phyloP scores from a whole-genome alignment of 2,113 vertebrate species.

The Atractosteus spatula region DNA sequence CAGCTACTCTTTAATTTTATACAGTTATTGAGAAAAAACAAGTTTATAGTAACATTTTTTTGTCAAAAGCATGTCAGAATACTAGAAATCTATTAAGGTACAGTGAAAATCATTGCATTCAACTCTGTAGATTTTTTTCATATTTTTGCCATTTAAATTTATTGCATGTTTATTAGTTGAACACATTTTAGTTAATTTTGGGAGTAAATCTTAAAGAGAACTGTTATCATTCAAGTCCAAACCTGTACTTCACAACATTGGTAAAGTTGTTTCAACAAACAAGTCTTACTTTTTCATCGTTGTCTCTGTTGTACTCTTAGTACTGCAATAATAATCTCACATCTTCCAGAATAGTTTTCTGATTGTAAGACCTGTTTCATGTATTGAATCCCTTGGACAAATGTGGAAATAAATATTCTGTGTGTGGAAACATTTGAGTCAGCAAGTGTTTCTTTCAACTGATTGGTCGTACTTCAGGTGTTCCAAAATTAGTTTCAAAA shows the following conservation, averaged over 20 bases:
- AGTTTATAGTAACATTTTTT: too few relatives aligned
- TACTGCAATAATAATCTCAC: not conserved
- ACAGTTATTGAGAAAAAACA: too few relatives aligned
- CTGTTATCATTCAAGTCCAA: not conserved
- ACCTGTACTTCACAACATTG: not conserved
- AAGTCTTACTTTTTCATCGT: not conserved
- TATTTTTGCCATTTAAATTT: not conserved
- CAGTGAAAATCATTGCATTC: not conserved
- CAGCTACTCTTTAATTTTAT: too few relatives aligned
- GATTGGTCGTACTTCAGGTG: not conserved
- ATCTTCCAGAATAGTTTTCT: not conserved
- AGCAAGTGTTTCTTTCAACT: not conserved
- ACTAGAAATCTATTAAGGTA: not conserved
- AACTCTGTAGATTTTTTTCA: not conserved
- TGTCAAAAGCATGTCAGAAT: too few relatives aligned
- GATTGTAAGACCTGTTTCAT: not conserved
- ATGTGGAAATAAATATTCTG: constrained; percentile 1
- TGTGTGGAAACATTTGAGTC: not conserved
- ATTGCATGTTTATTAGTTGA: not conserved
- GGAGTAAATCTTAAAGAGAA: not conserved
- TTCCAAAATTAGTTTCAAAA: too few relatives aligned
- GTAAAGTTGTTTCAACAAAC: not conserved
- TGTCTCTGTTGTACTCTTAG: not conserved
- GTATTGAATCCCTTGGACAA: not conserved
- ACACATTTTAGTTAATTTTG: not conserved